Percentiles rank a stretch among this genome's conserved stretches.
Evolutionary conservation across 2,888 invertebrate genomes (phyloP).

Genomic region (Leptogaster cylindrica): DNA sequence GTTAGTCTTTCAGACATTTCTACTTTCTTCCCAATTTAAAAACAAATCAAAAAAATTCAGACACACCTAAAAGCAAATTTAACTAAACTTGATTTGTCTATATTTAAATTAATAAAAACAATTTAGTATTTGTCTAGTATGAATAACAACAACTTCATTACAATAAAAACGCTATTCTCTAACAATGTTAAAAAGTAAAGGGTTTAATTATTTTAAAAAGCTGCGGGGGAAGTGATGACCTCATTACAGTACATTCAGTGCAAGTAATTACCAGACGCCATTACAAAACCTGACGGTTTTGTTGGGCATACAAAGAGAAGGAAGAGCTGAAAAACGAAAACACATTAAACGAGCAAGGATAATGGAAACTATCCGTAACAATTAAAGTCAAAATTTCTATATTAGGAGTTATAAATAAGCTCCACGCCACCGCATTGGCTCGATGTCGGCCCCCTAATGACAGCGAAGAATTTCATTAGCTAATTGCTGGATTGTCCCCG

Average conservation of each 20-base stretch:
- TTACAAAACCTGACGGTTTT: no score
- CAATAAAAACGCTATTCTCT: neutral
- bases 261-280: conserved; percentile 18
- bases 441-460: conserved; percentile 3
- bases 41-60: no score
- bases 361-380: conserved; percentile 32
- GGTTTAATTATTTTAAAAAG: conserved; percentile 23
- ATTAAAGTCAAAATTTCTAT: conserved; percentile 39
- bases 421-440: conserved; percentile 5
- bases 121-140: no score
- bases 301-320: no score
- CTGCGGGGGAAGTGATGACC: conserved; percentile 1
- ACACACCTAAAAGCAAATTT: no score
- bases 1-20: no score
- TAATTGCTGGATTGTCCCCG: conserved; percentile 33
- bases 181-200: conserved; percentile 5
- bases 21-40: no score
- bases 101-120: no score
- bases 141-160: no score
- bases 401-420: conserved; percentile 37
- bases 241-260: conserved; percentile 28
- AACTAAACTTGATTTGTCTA: no score
- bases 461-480: conserved; percentile 38
- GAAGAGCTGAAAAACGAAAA: neutral
- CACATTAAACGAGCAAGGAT: neutral